Conservation (phyloP, 2,797 vertebrate genomes). For the Eleutherodactylus coqui region DNA sequence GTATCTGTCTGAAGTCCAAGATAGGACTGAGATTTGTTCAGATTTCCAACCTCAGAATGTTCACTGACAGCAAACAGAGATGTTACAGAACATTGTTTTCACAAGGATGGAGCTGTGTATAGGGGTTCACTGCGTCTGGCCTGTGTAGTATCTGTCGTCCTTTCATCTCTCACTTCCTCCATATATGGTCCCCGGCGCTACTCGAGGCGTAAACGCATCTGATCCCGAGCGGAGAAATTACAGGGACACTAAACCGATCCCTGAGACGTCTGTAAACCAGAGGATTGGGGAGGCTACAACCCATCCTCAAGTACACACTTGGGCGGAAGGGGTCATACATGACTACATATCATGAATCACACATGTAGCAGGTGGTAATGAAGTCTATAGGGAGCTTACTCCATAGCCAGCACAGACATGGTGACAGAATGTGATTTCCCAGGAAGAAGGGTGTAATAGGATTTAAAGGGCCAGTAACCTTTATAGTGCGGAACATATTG, state of each 20-base stretch:
- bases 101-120: not conserved
- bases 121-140: not conserved
- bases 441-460: too few species aligned
- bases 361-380: not conserved
- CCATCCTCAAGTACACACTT: too few species aligned
- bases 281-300: too few species aligned
- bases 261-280: not conserved
- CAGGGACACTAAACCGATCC: not conserved
- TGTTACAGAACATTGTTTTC: not conserved
- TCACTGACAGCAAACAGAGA: not conserved
- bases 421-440: too few species aligned
- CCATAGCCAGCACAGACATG: not conserved
- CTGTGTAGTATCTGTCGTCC: not conserved
- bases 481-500: too few species aligned
- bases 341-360: not conserved
- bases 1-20: not conserved
- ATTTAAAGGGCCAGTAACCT: too few species aligned
- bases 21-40: not conserved
- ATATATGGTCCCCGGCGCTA: not conserved
- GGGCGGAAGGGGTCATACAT: not conserved
- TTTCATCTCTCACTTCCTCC: constrained; percentile 1
- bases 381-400: not conserved
- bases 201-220: not conserved
- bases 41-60: too few species aligned
- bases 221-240: not conserved